Evolutionary conservation across 2,888 invertebrate species (phyloP).

Genomic region (Lochmaea crataegi): DNA sequence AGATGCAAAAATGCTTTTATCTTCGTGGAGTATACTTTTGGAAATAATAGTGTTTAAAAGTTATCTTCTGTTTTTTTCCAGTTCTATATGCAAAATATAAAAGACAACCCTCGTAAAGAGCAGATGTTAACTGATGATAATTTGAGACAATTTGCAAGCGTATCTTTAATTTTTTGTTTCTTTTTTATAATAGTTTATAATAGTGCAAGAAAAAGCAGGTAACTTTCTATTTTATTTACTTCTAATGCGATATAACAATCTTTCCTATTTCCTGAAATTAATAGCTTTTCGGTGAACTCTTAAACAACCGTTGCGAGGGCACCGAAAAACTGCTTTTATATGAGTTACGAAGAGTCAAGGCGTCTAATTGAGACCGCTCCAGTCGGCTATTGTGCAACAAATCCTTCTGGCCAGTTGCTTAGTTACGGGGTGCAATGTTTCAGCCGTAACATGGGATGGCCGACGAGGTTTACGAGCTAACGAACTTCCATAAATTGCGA

Average conservation of each 20-base stretch:
- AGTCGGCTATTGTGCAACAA: constrained; percentile 49
- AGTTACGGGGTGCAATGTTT: constrained; percentile 63
- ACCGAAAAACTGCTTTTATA: constrained; percentile 36
- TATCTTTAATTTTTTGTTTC: too few species aligned
- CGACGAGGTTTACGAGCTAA: constrained; percentile 63
- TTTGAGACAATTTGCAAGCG: too few species aligned
- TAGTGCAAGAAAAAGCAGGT: too few species aligned
- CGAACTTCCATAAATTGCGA: constrained; percentile 62
- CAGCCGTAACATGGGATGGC: constrained; percentile 61
- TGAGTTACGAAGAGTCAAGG: constrained; percentile 42
- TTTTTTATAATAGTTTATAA: too few species aligned
- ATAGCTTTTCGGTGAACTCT: constrained; percentile 37
- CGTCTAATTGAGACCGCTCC: constrained; percentile 54
- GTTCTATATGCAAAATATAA: too few species aligned
- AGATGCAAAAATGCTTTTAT: too few species aligned
- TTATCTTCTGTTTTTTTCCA: too few species aligned
- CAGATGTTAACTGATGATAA: too few species aligned
- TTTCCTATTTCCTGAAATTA: constrained; percentile 30
- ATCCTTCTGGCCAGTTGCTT: constrained; percentile 54
- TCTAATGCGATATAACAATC: constrained; percentile 14
- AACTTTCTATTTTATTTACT: background rate
- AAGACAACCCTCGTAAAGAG: too few species aligned
- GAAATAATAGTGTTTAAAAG: too few species aligned
- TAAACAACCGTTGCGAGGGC: constrained; percentile 27
- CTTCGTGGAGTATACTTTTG: too few species aligned